Evolutionary conservation across 2,797 vertebrate genomes (phyloP), one percentile per base, ranked within the genome.

Genomic region (Lacerta agilis): DNA sequence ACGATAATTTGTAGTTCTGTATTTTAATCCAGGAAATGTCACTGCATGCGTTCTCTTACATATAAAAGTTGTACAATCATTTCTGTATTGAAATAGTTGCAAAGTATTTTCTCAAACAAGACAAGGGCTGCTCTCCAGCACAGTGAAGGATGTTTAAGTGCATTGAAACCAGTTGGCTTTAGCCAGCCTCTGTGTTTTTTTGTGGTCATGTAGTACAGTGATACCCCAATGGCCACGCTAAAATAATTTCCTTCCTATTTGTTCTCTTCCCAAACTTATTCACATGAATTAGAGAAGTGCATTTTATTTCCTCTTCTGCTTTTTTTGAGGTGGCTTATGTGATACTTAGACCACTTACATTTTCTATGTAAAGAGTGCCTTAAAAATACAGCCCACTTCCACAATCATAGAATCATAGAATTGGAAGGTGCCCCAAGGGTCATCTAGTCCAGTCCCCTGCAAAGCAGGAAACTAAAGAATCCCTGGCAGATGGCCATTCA

Each of bases 231-330:
- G 38, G 9, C 25, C 75, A 27, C 25, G 27, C 25, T 77, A 45
- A 77, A 77, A 45, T 45, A 17, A 36, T 7, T 15, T 77, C 8
- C n/a, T 55, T 5, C 17, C n/a, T 72, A 49, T 49, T 15, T 7
- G 33, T 58, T n/a, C 49, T 64, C 87, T 92, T 92, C 29, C 13
- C 38, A 5, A 55, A 1, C 75, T 88, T 33, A 29, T 83, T 33
- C 3, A 23, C 33, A 33, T 33, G 3, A 61, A 61, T 15, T 79
- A 33, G 78, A 79, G 29, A 36, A 79, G n/a, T 64, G 20, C 8
- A 27, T 69, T 18, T 69, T 43, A 45, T 43, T 82, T 69, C 27
- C 23, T 82, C 8, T 66, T 82, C 36, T 55, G 17, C 36, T 72
- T 71, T 49, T 41, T 49, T 49, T 49, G 49, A 76, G 43, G 38